Percentiles rank a stretch among this genome's conserved stretches.
Evolutionary conservation across 2,797 vertebrate genomes (phyloP).

Genomic region (Smutsia temminckii): DNA sequence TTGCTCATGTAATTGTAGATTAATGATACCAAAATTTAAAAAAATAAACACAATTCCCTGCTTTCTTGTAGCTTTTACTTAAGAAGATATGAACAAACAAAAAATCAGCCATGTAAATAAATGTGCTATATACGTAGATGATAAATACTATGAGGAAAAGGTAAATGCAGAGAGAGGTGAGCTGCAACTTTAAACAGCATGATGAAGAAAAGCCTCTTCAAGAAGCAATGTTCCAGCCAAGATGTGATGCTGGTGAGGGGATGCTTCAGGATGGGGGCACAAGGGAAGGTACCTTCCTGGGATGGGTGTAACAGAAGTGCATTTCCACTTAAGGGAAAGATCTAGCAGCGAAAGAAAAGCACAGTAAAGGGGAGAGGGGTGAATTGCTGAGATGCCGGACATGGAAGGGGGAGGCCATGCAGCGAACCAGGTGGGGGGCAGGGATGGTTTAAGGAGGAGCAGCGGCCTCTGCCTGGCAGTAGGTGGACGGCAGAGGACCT

Average conservation of each 20-base stretch:
- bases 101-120: background rate
- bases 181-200: background rate
- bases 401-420: too few species aligned
- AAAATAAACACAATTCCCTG: background rate
- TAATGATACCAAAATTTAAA: too few species aligned
- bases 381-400: background rate
- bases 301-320: background rate
- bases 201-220: background rate
- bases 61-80: background rate
- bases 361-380: background rate
- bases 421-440: too few species aligned
- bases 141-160: background rate
- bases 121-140: background rate
- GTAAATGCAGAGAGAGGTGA: background rate
- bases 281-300: background rate
- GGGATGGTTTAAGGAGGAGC: background rate
- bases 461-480: background rate
- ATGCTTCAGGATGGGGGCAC: background rate
- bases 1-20: too few species aligned
- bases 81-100: background rate
- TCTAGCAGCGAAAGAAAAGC: background rate
- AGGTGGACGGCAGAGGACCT: background rate
- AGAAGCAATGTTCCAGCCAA: background rate
- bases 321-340: background rate
- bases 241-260: background rate